Conservation (phyloP, 2,797 vertebrate species). For the Thunnus albacares region DNA sequence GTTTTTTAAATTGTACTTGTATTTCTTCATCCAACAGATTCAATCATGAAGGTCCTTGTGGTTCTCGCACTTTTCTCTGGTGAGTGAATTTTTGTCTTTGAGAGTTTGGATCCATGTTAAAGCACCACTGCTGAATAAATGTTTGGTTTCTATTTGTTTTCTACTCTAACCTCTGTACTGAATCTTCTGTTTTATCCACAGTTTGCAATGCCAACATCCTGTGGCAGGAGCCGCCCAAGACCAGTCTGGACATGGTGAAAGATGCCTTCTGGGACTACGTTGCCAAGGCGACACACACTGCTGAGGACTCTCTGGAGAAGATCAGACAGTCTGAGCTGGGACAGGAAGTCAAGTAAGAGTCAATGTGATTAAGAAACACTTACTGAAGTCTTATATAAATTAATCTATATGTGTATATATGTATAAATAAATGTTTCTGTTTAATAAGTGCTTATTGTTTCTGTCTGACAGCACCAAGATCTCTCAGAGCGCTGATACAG, state of each 20-base stretch:
- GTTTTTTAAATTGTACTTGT: background rate
- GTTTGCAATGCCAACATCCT: slow-evolving; percentile 81
- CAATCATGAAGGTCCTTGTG: slow-evolving; percentile 80
- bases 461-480: slow-evolving; percentile 68
- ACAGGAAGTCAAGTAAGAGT: slow-evolving; percentile 84
- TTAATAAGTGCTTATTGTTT: background rate
- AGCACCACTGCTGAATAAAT: accelerated
- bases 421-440: background rate
- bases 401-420: no score
- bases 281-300: slow-evolving; percentile 70
- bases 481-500: slow-evolving; percentile 66
- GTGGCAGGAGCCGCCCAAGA: slow-evolving; percentile 69
- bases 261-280: slow-evolving; percentile 86
- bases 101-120: background rate
- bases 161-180: background rate
- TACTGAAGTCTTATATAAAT: no score
- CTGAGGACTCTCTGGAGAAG: slow-evolving; percentile 76
- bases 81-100: slow-evolving; percentile 57
- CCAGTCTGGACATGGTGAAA: slow-evolving; percentile 78
- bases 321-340: slow-evolving; percentile 82
- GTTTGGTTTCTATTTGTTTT: background rate
- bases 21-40: slow-evolving; percentile 24
- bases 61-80: slow-evolving; percentile 79
- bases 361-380: background rate
- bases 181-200: slow-evolving; percentile 36